phyloP scores from a whole-genome alignment of 1,140 invertebrate genomes.

The Nylanderia fulva region DNA sequence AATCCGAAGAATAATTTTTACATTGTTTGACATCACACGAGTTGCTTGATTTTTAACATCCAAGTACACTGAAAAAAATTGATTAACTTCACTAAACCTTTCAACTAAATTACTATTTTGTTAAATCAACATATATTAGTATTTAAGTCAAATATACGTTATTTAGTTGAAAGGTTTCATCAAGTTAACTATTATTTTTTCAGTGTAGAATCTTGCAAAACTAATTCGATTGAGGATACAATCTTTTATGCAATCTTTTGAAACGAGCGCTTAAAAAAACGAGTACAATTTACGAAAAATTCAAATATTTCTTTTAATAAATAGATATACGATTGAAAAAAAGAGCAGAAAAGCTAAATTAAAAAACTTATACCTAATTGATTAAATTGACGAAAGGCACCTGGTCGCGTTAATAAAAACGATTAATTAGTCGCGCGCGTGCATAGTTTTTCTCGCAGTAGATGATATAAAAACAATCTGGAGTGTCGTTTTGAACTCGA shows the following conservation, averaged over 20 bases:
- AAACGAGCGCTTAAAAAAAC: background rate
- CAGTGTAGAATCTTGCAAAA: background rate
- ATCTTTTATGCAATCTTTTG: background rate
- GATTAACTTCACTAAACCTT: no score
- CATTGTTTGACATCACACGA: background rate
- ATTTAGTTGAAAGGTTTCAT: no score
- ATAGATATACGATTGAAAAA: background rate
- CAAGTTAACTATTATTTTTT: no score
- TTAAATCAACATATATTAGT: no score
- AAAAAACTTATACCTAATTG: background rate
- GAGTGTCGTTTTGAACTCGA: background rate
- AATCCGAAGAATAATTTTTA: background rate
- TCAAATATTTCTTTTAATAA: background rate
- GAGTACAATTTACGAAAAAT: background rate
- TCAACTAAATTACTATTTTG: no score
- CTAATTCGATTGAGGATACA: background rate
- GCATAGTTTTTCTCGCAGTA: background rate
- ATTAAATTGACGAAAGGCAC: constrained; percentile 3
- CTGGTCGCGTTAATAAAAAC: background rate
- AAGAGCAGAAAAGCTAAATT: background rate
- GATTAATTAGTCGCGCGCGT: constrained; percentile 14
- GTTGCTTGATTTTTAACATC: background rate
- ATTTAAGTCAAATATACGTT: no score
- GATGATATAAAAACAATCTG: background rate
- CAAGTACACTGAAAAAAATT: no score